These are phyloP conservation scores for Apotomis turbidana DNA, from an alignment of 2,888 invertebrate genomes.

Conservation along the genomic window DNA sequence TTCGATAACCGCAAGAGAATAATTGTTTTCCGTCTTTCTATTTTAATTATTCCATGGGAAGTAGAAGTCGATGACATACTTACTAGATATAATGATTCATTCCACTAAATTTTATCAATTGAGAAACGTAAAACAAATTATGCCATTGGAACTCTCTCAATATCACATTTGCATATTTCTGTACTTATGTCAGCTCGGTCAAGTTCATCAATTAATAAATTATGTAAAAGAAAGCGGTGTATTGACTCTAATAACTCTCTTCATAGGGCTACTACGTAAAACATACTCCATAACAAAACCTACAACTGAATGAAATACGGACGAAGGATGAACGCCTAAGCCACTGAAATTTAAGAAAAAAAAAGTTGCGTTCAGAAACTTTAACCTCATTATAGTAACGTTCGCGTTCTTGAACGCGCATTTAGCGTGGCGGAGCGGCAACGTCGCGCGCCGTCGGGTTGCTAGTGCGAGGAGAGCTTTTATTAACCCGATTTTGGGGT, in stretches of 20 bases:
- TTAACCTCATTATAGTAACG: constrained; percentile 78
- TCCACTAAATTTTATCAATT: background rate
- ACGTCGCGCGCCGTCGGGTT: constrained; percentile 70
- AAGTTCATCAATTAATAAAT: constrained; percentile 18
- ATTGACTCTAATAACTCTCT: background rate
- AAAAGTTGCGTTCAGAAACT: constrained; percentile 75
- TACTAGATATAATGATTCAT: background rate
- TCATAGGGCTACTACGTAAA: background rate
- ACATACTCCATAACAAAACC: constrained; percentile 1
- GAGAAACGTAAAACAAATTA: background rate
- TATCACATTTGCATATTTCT: constrained; percentile 21
- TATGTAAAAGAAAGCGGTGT: constrained; percentile 19
- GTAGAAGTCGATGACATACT: too few species aligned
- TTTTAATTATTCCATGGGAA: too few species aligned
- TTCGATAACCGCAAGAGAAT: too few species aligned
- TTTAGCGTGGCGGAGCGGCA: constrained; percentile 66
- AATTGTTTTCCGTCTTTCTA: too few species aligned
- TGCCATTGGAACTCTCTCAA: constrained; percentile 15
- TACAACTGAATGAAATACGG: constrained; percentile 17
- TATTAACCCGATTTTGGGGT: constrained; percentile 52
- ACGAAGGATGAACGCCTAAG: constrained; percentile 29
- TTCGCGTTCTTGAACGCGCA: constrained; percentile 58
- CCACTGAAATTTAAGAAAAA: constrained; percentile 64
- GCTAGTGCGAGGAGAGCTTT: constrained; percentile 63
- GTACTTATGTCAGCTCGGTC: constrained; percentile 17